A percentile compares a stretch with the other conserved stretches of the same genome.
phyloP scores from a whole-genome alignment of 2,888 invertebrate species.

The Drosophila trichaetosa region DNA sequence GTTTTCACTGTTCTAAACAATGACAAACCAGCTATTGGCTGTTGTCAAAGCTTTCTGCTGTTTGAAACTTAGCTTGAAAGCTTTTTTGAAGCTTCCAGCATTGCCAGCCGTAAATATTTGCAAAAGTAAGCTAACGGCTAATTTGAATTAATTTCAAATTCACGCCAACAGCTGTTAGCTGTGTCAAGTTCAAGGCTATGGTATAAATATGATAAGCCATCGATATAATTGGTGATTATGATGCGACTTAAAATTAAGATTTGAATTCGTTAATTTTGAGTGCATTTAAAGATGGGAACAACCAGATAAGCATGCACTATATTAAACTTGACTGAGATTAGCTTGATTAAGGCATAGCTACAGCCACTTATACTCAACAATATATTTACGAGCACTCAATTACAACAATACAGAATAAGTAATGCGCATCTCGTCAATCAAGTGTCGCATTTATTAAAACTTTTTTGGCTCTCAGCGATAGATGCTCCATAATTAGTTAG shows the following conservation, averaged over 20 bases:
- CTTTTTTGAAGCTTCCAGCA: slow-evolving; percentile 16
- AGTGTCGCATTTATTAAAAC: slow-evolving; percentile 9
- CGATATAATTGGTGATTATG: not conserved
- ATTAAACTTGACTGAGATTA: not conserved
- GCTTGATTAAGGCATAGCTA: slow-evolving; percentile 6
- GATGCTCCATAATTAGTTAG: slow-evolving; percentile 65
- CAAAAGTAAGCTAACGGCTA: slow-evolving; percentile 16
- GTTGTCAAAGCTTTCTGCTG: slow-evolving; percentile 7
- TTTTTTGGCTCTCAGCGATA: slow-evolving; percentile 1
- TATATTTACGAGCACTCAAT: slow-evolving; percentile 1
- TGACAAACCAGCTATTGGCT: slow-evolving; percentile 37
- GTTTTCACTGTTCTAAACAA: slow-evolving; percentile 28
- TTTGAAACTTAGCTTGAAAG: slow-evolving; percentile 31
- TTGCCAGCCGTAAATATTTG: slow-evolving; percentile 29
- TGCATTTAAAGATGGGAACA: slow-evolving; percentile 8
- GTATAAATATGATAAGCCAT: slow-evolving; percentile 1
- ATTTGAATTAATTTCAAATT: not conserved
- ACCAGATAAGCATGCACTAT: not conserved
- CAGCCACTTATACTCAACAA: not conserved
- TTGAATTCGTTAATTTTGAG: not conserved
- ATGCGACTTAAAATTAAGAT: not conserved
- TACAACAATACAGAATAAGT: slow-evolving; percentile 5
- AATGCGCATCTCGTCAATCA: slow-evolving; percentile 28
- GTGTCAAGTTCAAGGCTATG: slow-evolving; percentile 7
- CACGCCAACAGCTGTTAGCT: not conserved